Evolutionary conservation across 2,797 vertebrate species (phyloP), one percentile per base, ranked within the genome.

Genomic region (Sebastes iracundus): DNA sequence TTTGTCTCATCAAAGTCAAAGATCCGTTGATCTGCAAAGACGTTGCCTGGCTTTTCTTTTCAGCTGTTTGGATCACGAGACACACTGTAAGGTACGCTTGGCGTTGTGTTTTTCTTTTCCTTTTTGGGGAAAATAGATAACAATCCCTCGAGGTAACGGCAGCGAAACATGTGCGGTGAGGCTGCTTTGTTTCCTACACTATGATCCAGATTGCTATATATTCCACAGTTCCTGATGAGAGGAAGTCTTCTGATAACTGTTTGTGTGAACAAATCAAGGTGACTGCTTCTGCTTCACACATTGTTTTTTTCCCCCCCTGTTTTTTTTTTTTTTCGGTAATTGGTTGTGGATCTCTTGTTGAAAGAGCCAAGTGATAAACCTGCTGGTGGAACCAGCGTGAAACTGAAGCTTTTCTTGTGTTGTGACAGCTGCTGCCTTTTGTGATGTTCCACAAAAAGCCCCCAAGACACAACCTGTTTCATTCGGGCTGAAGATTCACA

Each of bases 361-460:
- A 84, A 84, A 76, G 76, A 84, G 71, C 70, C 88, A 63, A 80
- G 70, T 77, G 82, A 79, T 83, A 73, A 75, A 81, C 71, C 75
- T 77, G 66, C 84, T 75, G 88, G 74, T 72, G 68, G 65, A 72
- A 66, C 61, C 66, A 75, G 66, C 22, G 2, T 8, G 75, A 68
- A 49, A 22, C 65, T 71, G 71, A 77, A 74, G 86, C 82, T 32
- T 86, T 38, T 80, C 83, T 63, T 60, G 72, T 88, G 83, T 83
- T 85, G 77, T 90, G 91, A 92, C 92, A 91, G 91, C 87, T 90
- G 92, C 80, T 75, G 83, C 83, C 74, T 90, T 81, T 81, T 88
- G 81, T 92, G 93, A 93, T 88, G 90, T 78, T 88, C 75, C 66
- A 75, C 78, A 82, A 84, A 88, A 82, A 55, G 53, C 75, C 77